Percentiles rank a stretch among this genome's conserved stretches.
phyloP scores from a whole-genome alignment of 2,888 invertebrate species.

The Saturnia pavonia region DNA sequence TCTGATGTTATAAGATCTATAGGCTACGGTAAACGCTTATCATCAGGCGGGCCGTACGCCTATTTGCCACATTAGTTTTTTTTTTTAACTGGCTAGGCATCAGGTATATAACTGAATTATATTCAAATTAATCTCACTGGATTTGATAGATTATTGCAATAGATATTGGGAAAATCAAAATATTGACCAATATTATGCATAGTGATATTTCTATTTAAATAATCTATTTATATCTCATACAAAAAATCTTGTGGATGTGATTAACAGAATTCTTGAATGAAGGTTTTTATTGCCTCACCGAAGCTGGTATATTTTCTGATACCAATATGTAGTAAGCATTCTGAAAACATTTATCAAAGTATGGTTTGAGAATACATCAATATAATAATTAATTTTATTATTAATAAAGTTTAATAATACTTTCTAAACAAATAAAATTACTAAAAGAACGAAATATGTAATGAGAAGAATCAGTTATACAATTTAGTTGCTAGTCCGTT shows the following conservation, averaged over 20 bases:
- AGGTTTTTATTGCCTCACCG: background rate
- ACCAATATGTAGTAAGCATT: no score
- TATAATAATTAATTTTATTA: background rate
- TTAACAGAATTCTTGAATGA: background rate
- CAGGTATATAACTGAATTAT: background rate
- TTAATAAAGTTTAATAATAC: background rate
- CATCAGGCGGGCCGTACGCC: no score
- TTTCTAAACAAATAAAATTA: background rate
- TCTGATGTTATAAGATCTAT: no score
- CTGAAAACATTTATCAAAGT: no score
- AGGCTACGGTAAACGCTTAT: no score
- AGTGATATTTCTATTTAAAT: background rate
- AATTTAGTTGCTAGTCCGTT: conserved; percentile 22
- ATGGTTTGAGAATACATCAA: background rate
- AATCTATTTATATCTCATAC: background rate
- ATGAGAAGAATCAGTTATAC: background rate
- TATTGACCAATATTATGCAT: background rate
- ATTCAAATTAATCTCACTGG: background rate
- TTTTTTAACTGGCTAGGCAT: background rate
- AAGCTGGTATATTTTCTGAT: background rate
- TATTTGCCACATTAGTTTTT: no score
- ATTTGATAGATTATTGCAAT: background rate
- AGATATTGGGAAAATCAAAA: background rate
- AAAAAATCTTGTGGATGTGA: background rate
- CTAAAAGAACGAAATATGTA: background rate